Evolutionary conservation across 2,888 invertebrate species (phyloP).

Genomic region (Rapana venosa): DNA sequence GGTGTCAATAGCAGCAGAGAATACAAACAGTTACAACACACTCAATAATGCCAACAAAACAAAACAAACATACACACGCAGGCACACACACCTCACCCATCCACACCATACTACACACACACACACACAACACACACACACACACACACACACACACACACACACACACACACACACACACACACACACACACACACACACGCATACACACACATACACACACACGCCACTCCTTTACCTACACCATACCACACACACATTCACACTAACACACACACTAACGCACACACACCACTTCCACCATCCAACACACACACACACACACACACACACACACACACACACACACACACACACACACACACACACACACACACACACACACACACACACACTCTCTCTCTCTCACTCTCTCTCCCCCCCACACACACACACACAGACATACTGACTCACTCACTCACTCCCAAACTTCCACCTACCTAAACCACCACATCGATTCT

Average conservation of each 20-base stretch:
- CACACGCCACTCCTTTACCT: not conserved
- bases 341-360: too few relatives aligned
- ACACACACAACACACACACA: not conserved
- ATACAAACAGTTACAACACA: not conserved
- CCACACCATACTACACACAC: not conserved
- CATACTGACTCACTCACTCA: too few relatives aligned
- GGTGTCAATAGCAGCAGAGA: too few relatives aligned
- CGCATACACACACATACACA: not conserved
- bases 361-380: not conserved
- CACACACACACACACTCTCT: constrained; percentile 18
- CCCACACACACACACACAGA: not conserved
- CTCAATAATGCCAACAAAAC: not conserved
- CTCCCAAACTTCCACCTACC: too few relatives aligned
- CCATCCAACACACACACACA: not conserved
- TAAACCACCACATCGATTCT: too few relatives aligned
- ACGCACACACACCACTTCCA: constrained; percentile 9
- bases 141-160: not conserved
- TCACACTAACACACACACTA: not conserved
- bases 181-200: constrained; percentile 12
- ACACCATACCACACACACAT: not conserved
- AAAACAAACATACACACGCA: not conserved
- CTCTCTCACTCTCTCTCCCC: too few relatives aligned
- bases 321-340: too few relatives aligned
- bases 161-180: constrained; percentile 1
- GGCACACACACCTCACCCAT: not conserved